phyloP scores from a whole-genome alignment of 1,140 invertebrate genomes.

The Scaptomyza montana region DNA sequence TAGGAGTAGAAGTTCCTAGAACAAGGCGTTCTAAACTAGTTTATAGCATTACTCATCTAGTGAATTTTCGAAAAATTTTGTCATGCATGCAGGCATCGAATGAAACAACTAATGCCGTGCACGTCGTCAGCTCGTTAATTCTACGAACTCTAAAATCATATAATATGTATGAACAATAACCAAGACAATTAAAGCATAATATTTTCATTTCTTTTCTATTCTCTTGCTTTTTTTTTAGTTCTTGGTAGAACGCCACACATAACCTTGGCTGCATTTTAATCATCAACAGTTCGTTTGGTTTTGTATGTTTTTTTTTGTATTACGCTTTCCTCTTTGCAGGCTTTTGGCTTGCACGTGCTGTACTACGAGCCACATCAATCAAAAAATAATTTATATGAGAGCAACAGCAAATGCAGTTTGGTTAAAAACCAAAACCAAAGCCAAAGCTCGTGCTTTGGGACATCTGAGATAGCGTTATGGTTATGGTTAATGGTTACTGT shows the following conservation, averaged over 20 bases:
- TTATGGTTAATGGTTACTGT: constrained; percentile 42
- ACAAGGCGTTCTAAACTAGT: constrained; percentile 67
- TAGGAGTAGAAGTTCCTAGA: constrained; percentile 42
- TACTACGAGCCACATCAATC: constrained; percentile 68
- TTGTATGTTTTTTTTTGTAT: neutral
- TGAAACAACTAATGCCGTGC: constrained; percentile 60
- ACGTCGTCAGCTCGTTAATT: constrained; percentile 74
- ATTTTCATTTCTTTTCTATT: neutral
- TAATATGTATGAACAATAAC: constrained; percentile 19
- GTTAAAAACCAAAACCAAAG: neutral
- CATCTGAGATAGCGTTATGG: constrained; percentile 54
- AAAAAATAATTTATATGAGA: constrained; percentile 77
- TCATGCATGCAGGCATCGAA: constrained; percentile 27
- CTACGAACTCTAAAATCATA: constrained; percentile 73
- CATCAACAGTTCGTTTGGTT: constrained; percentile 39
- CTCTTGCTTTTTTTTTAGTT: constrained; percentile 22
- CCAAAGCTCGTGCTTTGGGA: constrained; percentile 43
- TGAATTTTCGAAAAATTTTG: constrained; percentile 19
- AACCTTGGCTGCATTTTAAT: constrained; percentile 80
- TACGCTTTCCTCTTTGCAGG: constrained; percentile 51
- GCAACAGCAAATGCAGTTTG: constrained; percentile 32
- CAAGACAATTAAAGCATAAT: constrained; percentile 73
- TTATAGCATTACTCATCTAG: constrained; percentile 13
- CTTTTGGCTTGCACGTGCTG: constrained; percentile 67
- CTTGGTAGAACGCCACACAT: constrained; percentile 54